Conservation (phyloP, 2,113 vertebrate species). For the Seriola quinqueradiata region DNA sequence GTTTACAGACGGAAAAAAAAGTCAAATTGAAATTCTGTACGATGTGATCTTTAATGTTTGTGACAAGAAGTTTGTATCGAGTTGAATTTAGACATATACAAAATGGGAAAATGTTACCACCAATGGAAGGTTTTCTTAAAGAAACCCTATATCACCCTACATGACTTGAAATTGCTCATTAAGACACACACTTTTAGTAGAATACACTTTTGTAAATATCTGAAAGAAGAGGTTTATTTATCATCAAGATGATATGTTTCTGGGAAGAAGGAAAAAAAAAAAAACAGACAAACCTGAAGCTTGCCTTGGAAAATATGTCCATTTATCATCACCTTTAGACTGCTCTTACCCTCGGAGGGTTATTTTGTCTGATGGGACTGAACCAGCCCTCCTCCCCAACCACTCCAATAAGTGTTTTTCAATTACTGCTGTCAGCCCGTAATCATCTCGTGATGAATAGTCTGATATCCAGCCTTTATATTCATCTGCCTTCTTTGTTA, state of each 20-base stretch:
- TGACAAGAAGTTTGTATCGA: not conserved
- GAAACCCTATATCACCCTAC: not conserved
- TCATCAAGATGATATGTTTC: constrained; percentile 25
- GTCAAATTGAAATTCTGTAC: not conserved
- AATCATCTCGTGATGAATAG: constrained; percentile 99
- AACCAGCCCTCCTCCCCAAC: constrained; percentile 83
- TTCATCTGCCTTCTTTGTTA: constrained; percentile 92
- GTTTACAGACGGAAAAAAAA: not conserved
- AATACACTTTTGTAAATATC: not conserved
- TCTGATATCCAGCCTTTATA: constrained; percentile 97
- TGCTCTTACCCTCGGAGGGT: constrained; percentile 85
- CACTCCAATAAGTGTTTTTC: constrained; percentile 99
- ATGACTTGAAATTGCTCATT: not conserved
- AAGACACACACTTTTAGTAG: not conserved
- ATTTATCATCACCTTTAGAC: constrained; percentile 76
- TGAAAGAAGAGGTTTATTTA: constrained; percentile 32
- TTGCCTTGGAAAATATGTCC: constrained; percentile 66
- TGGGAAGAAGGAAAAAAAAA: not conserved
- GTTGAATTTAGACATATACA: not conserved
- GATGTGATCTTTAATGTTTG: not conserved
- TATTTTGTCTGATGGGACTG: constrained; percentile 93
- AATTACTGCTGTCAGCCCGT: constrained; percentile 99
- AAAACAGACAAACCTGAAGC: constrained; percentile 48
- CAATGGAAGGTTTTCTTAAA: not conserved
- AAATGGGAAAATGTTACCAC: not conserved